Evolutionary conservation across 2,113 vertebrate genomes (phyloP).

Genomic region (Anguilla rostrata): DNA sequence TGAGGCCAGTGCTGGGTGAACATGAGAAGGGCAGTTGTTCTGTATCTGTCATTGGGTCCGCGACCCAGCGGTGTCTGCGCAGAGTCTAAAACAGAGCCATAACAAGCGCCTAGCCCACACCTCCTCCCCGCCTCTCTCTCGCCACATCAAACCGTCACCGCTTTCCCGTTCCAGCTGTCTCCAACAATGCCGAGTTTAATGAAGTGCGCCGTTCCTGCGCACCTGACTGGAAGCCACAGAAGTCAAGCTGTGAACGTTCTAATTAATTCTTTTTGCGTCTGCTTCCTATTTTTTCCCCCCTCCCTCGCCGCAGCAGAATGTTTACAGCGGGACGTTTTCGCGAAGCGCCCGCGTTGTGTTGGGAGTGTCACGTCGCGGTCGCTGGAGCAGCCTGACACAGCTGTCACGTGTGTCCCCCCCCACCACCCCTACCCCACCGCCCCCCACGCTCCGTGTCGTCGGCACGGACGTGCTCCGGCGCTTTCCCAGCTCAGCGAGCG

Average conservation of each 20-base stretch:
- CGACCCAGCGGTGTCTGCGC: slow-evolving; percentile 31
- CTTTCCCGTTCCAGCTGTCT: slow-evolving; percentile 37
- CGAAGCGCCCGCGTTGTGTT: background rate
- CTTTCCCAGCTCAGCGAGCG: slow-evolving; percentile 26
- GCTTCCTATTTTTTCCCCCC: slow-evolving; percentile 37
- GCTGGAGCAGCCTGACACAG: background rate
- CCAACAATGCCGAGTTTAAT: slow-evolving; percentile 48
- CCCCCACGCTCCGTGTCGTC: background rate
- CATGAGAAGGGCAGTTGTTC: slow-evolving; percentile 19
- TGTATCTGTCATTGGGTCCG: slow-evolving; percentile 14
- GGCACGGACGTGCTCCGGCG: slow-evolving; percentile 25
- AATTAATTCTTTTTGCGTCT: slow-evolving; percentile 50
- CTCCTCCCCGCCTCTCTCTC: slow-evolving; percentile 13
- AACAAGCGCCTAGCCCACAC: slow-evolving; percentile 8
- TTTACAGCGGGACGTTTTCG: background rate
- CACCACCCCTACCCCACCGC: no score
- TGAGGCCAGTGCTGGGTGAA: slow-evolving; percentile 13
- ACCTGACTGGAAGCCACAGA: slow-evolving; percentile 51
- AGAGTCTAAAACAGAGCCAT: slow-evolving; percentile 2
- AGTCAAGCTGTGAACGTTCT: slow-evolving; percentile 49
- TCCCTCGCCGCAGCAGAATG: slow-evolving; percentile 10
- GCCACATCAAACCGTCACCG: slow-evolving; percentile 43
- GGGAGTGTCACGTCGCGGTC: slow-evolving; percentile 18
- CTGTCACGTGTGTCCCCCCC: slow-evolving; percentile 19
- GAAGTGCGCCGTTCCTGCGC: slow-evolving; percentile 24